A percentile compares a stretch with the other conserved stretches of the same genome.
Conservation (phyloP, 2,888 invertebrate genomes). For the Xanthorhoe spadicearia region DNA sequence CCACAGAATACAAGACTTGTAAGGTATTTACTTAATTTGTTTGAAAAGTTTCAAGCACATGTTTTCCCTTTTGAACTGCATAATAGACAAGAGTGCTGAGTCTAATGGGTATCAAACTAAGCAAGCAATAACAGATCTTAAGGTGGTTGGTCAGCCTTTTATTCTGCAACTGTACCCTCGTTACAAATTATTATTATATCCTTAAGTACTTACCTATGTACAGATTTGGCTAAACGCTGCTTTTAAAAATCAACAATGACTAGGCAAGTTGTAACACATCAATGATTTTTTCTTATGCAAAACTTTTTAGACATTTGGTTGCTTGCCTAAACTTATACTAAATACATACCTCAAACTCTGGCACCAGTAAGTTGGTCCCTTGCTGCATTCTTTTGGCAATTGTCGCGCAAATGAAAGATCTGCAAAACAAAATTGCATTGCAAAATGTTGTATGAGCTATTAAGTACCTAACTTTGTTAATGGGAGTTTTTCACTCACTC, state of each 20-base stretch:
- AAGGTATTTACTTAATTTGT: no score
- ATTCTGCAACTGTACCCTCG: no score
- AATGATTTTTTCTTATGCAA: not conserved
- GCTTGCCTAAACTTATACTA: not conserved
- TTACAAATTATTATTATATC: no score
- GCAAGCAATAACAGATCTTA: no score
- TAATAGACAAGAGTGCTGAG: no score
- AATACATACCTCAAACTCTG: constrained; percentile 64
- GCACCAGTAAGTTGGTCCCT: constrained; percentile 77
- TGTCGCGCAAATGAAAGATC: constrained; percentile 73
- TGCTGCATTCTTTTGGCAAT: constrained; percentile 74
- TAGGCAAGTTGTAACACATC: not conserved
- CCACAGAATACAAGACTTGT: not conserved
- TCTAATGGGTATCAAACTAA: no score
- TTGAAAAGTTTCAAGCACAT: no score
- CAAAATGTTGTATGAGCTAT: not conserved
- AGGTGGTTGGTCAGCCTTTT: no score
- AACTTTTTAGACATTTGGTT: not conserved
- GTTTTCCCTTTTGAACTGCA: no score
- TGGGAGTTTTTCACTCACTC: not conserved
- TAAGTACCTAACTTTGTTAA: not conserved
- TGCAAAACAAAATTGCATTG: constrained; percentile 51
- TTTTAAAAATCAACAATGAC: not conserved
- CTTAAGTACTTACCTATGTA: no score
- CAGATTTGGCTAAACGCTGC: no score